phyloP scores from a whole-genome alignment of 1,140 invertebrate species.

The Ceratosolen solmsi region DNA sequence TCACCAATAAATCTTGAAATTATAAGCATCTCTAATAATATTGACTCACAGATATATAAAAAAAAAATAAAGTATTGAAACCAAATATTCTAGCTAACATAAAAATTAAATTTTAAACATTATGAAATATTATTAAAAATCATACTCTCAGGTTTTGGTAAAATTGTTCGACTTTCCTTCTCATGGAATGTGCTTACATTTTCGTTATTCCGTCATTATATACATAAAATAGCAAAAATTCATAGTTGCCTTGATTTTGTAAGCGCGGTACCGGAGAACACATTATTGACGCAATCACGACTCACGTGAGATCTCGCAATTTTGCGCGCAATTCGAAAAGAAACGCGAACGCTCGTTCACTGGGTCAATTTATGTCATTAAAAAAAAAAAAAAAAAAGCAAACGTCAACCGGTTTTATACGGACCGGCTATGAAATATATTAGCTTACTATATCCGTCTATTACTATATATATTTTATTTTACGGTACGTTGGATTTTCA shows the following conservation, averaged over 20 bases:
- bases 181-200: too few relatives aligned
- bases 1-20: too few relatives aligned
- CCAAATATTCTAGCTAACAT: too few relatives aligned
- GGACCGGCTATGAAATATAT: neutral
- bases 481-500: neutral
- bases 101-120: too few relatives aligned
- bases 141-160: too few relatives aligned
- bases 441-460: neutral
- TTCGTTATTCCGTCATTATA: too few relatives aligned
- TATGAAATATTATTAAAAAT: too few relatives aligned
- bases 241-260: slow-evolving; percentile 22
- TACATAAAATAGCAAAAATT: slow-evolving; percentile 16
- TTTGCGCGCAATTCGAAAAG: neutral
- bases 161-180: too few relatives aligned
- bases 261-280: slow-evolving; percentile 9
- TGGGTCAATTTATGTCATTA: slow-evolving; percentile 49
- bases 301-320: slow-evolving; percentile 23
- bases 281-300: slow-evolving; percentile 33
- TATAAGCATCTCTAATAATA: too few relatives aligned
- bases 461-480: neutral
- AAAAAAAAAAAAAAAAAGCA: slow-evolving; percentile 46
- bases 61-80: too few relatives aligned
- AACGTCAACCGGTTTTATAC: slow-evolving; percentile 53
- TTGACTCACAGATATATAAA: too few relatives aligned
- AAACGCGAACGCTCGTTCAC: slow-evolving; percentile 35